These are phyloP conservation scores for Ochotona curzoniae DNA, from an alignment of 2,113 vertebrate genomes.

Conservation along the genomic window DNA sequence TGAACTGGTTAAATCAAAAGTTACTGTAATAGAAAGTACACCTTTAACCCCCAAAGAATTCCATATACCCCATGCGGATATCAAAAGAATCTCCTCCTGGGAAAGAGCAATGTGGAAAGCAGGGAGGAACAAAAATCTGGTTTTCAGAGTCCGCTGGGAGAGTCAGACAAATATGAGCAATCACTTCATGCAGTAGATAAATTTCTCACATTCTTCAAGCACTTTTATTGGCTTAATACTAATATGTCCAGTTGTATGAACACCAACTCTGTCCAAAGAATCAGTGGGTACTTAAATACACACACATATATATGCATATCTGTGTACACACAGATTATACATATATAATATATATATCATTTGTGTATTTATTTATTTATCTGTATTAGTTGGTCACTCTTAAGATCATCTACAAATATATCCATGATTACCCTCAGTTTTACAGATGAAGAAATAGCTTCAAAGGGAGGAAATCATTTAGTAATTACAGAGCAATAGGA, in stretches of 20 bases:
- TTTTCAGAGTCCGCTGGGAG: conserved; percentile 74
- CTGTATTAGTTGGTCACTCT: background rate
- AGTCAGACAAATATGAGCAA: conserved; percentile 77
- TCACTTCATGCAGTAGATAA: conserved; percentile 80
- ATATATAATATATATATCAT: no score
- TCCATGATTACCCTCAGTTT: background rate
- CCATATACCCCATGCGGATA: conserved; percentile 78
- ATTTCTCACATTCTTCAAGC: conserved; percentile 79
- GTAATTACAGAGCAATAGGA: background rate
- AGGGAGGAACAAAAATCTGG: conserved; percentile 70
- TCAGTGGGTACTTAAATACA: conserved; percentile 14
- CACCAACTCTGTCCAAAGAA: conserved; percentile 39
- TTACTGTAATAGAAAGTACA: conserved; percentile 72
- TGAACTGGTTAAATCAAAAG: conserved; percentile 78
- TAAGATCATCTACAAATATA: conserved; percentile 16
- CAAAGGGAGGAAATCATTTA: background rate
- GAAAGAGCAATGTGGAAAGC: conserved; percentile 76
- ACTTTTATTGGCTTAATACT: conserved; percentile 73
- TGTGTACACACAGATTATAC: no score
- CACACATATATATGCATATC: no score
- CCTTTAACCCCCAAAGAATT: conserved; percentile 80
- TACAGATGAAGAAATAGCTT: background rate
- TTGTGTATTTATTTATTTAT: background rate
- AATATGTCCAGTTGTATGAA: conserved; percentile 54
- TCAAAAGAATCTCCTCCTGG: conserved; percentile 80